Evolutionary conservation across 37 sponge, comb jelly and placozoan genomes (phyloP), one percentile per base, ranked within the genome.

Genomic region (Lycopodina hypogea): DNA sequence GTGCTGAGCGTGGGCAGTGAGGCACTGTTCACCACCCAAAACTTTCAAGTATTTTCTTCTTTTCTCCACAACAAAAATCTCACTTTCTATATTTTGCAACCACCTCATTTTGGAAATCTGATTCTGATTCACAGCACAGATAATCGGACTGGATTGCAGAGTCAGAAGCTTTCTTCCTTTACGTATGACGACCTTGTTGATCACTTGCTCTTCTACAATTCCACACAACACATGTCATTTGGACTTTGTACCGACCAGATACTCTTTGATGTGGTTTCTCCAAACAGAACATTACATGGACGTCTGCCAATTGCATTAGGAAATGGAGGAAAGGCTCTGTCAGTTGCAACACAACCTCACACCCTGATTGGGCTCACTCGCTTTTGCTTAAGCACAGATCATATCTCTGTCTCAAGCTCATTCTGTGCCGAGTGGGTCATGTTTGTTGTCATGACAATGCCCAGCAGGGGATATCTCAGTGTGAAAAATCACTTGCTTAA

Each of bases 401-500:
- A 79, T 33, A 34, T 85, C 32, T 29, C 56, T 12, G 59, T 85
- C 2, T 11, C 11, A 8, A 72, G 73, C 39, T 45, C 63, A 14
- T 85, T 85, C 45, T 85, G 86, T 34, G 67, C 74, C 14, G 50
- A 78, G 21, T 79, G 50, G 63, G 74, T 85, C 67, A 1, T 29
- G 1, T 72, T 79, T 19, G 50, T 22, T 4, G 29, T 85, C 14
- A 21, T 0, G 11, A 14, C 30, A 55, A 63, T 50, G 0, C 79
- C 86, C 3, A 23, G 3, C 24, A 34, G 4, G 0, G 86, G 86
- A 6, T 4, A 45, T 7, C 64, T 85, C 29, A 70, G 41, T 19
- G 63, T 74, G 12, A 30, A 56, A n/a, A 67, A 78, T 56, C 38
- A 29, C 42, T 8, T 32, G 48, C 52, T 35, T 67, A 62, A 73